Evolutionary conservation across 1,140 invertebrate species (phyloP).

Genomic region (Ceratitis capitata): DNA sequence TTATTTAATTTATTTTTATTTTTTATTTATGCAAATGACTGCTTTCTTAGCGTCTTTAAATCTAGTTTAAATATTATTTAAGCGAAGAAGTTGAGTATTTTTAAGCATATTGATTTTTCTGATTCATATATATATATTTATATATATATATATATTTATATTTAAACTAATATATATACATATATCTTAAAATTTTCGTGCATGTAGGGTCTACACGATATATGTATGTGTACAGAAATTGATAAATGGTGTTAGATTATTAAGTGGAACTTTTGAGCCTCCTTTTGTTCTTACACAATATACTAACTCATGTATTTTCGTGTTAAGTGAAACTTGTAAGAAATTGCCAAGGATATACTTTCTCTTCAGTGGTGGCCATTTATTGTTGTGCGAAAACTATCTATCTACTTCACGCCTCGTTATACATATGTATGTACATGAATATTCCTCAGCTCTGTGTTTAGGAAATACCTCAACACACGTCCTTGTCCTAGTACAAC

Average conservation of each 20-base stretch:
- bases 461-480: neutral
- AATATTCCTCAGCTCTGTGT: neutral
- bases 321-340: neutral
- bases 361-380: neutral
- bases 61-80: too few relatives aligned
- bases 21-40: too few relatives aligned
- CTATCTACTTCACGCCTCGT: neutral
- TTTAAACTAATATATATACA: too few relatives aligned
- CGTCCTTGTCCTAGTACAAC: neutral
- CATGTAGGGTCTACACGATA: too few relatives aligned
- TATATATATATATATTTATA: too few relatives aligned
- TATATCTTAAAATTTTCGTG: too few relatives aligned
- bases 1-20: too few relatives aligned
- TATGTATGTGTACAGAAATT: too few relatives aligned
- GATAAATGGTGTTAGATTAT: slow-evolving; percentile 17
- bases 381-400: neutral
- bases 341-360: neutral
- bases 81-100: too few relatives aligned
- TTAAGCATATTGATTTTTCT: too few relatives aligned
- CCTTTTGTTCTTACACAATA: neutral
- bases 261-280: neutral
- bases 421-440: neutral
- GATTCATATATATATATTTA: too few relatives aligned
- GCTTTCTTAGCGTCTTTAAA: too few relatives aligned
- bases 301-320: neutral